Evolutionary conservation across 2,888 invertebrate genomes (phyloP).

Genomic region (Lasioglossum zephyrum): DNA sequence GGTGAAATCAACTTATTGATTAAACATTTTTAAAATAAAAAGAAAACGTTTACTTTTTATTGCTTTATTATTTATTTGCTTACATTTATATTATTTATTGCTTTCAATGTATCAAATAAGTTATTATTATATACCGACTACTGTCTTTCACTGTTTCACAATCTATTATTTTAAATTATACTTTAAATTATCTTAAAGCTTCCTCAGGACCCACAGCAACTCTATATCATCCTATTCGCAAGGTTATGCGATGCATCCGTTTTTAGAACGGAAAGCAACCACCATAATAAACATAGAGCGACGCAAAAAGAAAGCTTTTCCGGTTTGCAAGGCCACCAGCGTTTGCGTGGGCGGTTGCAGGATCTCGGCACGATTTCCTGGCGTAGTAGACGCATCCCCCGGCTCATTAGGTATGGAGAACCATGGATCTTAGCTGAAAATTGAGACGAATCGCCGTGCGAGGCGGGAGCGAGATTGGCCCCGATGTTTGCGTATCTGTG

Average conservation of each 20-base stretch:
- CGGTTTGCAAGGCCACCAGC: neutral
- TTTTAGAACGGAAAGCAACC: neutral
- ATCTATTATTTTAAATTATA: too few species aligned
- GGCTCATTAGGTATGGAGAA: slow-evolving; percentile 81
- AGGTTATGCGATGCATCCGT: neutral
- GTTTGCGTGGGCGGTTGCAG: neutral
- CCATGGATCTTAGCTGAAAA: slow-evolving; percentile 77
- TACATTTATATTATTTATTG: too few species aligned
- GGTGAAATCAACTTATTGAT: too few species aligned
- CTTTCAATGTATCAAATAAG: too few species aligned
- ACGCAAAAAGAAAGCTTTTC: neutral
- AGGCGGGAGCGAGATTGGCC: slow-evolving; percentile 72
- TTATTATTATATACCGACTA: too few species aligned
- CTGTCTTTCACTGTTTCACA: too few species aligned
- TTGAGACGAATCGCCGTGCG: slow-evolving; percentile 80
- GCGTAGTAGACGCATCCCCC: neutral
- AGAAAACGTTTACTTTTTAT: too few species aligned
- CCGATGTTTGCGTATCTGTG: slow-evolving; percentile 20
- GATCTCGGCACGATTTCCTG: neutral
- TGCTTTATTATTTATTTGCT: too few species aligned
- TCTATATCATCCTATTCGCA: neutral
- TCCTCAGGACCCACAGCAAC: too few species aligned
- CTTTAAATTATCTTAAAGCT: too few species aligned
- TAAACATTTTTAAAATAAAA: too few species aligned
- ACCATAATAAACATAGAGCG: neutral